These are phyloP conservation scores for Muricea muricata DNA, from an alignment of 92 coral and sea anemone genomes.

Conservation along the genomic window DNA sequence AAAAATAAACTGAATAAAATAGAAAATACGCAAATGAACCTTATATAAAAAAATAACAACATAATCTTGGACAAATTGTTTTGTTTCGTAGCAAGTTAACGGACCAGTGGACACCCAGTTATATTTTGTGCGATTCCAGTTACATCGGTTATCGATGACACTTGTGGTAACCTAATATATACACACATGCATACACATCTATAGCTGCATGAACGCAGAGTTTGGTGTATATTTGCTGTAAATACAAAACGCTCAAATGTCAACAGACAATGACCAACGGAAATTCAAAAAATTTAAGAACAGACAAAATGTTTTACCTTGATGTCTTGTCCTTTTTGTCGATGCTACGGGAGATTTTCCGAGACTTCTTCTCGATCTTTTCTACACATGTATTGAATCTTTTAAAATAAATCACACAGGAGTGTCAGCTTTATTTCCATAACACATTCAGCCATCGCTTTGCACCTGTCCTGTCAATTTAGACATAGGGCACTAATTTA, in stretches of 20 bases:
- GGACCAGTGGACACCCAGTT: too few species aligned
- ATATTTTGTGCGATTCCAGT: too few species aligned
- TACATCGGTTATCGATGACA: not conserved
- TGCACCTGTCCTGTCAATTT: constrained; percentile 7
- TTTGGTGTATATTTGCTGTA: not conserved
- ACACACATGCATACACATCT: too few species aligned
- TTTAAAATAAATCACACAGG: not conserved
- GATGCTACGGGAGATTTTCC: not conserved
- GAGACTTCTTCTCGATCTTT: not conserved
- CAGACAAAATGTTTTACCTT: not conserved
- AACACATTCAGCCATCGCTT: not conserved
- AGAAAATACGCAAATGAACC: not conserved
- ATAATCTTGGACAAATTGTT: too few species aligned
- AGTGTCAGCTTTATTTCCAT: not conserved
- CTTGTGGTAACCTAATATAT: not conserved
- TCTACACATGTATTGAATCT: not conserved
- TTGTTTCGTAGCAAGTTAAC: too few species aligned
- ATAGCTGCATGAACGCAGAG: not conserved
- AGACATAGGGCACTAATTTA: not conserved
- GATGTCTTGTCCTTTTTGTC: not conserved
- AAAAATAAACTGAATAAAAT: not conserved
- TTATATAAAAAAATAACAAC: not conserved
- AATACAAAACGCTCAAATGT: not conserved
- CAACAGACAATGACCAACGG: not conserved
- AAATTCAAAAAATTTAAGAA: not conserved